phyloP scores from a whole-genome alignment of 35 echinoderm and acorn worm species.

The Patiria miniata region DNA sequence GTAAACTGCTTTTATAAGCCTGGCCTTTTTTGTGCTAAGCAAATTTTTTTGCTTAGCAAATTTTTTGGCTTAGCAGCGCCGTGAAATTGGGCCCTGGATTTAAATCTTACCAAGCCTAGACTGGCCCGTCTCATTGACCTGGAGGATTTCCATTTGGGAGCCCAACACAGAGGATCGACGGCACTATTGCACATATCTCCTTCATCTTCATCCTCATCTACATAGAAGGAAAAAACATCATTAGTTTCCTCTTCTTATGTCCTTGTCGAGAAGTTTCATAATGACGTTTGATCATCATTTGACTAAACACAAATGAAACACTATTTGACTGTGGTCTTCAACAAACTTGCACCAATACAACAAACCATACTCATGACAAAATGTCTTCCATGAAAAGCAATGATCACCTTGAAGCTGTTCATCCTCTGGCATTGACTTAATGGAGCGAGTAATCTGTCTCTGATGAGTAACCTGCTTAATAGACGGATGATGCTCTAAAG shows the following conservation, averaged over 20 bases:
- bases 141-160: slow-evolving; percentile 81
- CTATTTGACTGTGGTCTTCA: neutral
- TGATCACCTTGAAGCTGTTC: neutral
- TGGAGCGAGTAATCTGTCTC: slow-evolving; percentile 61
- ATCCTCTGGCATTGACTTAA: slow-evolving; percentile 36
- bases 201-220: slow-evolving; percentile 36
- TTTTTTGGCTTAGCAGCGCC: too few species aligned
- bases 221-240: slow-evolving; percentile 10
- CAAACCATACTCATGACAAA: neutral
- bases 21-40: too few species aligned
- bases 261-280: neutral
- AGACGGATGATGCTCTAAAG: slow-evolving; percentile 70
- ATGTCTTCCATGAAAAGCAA: neutral
- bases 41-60: too few species aligned
- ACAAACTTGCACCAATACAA: neutral
- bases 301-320: neutral
- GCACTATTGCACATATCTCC: slow-evolving; percentile 32
- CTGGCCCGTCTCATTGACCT: slow-evolving; percentile 80
- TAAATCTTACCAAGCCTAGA: slow-evolving; percentile 77
- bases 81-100: too few species aligned
- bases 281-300: too few species aligned
- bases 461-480: slow-evolving; percentile 79
- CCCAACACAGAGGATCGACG: slow-evolving; percentile 37
- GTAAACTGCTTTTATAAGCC: too few species aligned
- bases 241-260: neutral